These are phyloP conservation scores for Gavialis gangeticus DNA, from an alignment of 2,113 vertebrate species.

Conservation along the genomic window DNA sequence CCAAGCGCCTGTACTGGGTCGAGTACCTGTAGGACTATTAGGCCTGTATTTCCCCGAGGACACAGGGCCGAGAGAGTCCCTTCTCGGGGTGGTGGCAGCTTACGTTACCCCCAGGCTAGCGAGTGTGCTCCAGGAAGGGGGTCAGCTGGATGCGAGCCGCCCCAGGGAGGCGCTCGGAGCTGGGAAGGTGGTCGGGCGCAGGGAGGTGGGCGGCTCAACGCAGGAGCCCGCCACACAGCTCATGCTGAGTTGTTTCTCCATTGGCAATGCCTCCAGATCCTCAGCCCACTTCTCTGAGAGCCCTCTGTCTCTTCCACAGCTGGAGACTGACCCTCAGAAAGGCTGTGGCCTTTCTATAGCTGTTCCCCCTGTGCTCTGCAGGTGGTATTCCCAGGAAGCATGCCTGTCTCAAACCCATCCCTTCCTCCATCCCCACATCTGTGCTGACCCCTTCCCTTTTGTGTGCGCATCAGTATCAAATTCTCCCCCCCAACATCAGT, in stretches of 20 bases:
- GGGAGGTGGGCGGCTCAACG: no score
- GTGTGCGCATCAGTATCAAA: background rate
- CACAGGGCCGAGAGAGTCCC: no score
- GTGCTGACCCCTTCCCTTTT: background rate
- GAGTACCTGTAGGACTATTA: no score
- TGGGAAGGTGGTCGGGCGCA: no score
- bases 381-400: background rate
- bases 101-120: no score
- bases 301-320: background rate
- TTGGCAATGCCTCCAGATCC: background rate
- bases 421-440: background rate
- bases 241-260: background rate
- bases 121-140: no score
- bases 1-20: no score
- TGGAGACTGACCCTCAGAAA: background rate
- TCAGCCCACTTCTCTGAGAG: background rate
- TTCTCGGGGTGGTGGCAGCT: no score
- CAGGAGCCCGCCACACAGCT: background rate
- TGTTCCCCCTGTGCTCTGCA: accelerated
- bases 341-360: background rate
- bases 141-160: no score
- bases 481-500: background rate
- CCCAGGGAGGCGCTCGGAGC: no score
- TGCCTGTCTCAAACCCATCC: background rate
- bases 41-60: no score